A percentile compares a stretch with the other conserved stretches of the same genome.
Conservation (phyloP, 2,888 invertebrate species). For the Amorpha juglandis region DNA sequence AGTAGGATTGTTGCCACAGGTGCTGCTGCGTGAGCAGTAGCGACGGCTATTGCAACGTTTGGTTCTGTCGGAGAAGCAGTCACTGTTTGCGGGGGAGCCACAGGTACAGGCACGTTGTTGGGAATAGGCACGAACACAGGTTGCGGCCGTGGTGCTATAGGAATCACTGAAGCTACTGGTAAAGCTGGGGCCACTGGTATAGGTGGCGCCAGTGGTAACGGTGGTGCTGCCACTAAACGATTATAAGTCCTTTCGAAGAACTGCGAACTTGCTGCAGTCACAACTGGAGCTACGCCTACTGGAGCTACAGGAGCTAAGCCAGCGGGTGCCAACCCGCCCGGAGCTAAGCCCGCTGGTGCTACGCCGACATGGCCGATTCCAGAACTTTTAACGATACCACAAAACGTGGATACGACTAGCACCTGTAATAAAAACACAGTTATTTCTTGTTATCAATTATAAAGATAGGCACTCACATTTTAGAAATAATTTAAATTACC, state of each 20-base stretch:
- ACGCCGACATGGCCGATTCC: constrained; percentile 50
- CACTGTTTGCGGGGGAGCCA: constrained; percentile 39
- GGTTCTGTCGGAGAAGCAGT: constrained; percentile 48
- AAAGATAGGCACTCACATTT: neutral
- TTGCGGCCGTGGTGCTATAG: constrained; percentile 46
- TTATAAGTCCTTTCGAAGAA: constrained; percentile 87
- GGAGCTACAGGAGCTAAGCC: constrained; percentile 37
- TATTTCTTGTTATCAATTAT: constrained; percentile 23
- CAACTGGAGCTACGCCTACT: constrained; percentile 74
- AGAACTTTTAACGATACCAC: constrained; percentile 59
- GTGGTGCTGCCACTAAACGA: constrained; percentile 58
- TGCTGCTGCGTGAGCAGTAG: constrained; percentile 74
- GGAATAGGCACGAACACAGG: constrained; percentile 40
- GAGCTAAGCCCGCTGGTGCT: neutral
- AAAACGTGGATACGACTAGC: constrained; percentile 53
- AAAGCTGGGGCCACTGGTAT: constrained; percentile 35
- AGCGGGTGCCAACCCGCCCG: neutral
- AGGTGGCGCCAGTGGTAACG: constrained; percentile 37
- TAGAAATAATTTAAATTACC: constrained; percentile 49
- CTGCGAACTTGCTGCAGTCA: constrained; percentile 88
- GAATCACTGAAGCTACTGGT: constrained; percentile 39
- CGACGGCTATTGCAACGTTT: constrained; percentile 73
- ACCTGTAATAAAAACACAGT: constrained; percentile 49
- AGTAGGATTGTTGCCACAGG: constrained; percentile 75
- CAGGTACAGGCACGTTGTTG: constrained; percentile 35